phyloP scores from a whole-genome alignment of 2,113 vertebrate species.

The Taurulus bubalis region DNA sequence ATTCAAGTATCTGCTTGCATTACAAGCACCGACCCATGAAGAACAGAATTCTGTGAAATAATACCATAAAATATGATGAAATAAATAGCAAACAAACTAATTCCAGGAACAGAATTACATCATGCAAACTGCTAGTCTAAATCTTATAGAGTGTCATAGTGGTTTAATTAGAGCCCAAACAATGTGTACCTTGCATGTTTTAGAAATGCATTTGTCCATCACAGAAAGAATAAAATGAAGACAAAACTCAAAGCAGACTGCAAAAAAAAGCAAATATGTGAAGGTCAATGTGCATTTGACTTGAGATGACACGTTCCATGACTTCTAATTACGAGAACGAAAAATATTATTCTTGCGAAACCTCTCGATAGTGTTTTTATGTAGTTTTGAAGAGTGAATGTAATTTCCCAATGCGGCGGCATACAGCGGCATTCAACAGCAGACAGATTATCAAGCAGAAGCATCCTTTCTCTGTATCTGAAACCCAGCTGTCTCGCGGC shows the following conservation, averaged over 20 bases:
- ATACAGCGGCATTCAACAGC: conserved; percentile 29
- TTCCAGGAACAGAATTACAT: neutral
- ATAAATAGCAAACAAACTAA: neutral
- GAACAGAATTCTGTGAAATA: neutral
- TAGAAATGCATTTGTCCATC: neutral
- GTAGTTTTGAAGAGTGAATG: conserved; percentile 13
- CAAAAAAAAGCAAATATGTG: neutral
- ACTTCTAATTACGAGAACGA: conserved; percentile 19
- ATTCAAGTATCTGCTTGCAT: neutral
- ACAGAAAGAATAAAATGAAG: neutral
- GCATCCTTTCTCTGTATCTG: conserved; percentile 48
- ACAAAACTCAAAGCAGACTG: neutral
- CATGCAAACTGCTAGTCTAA: neutral
- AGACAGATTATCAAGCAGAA: conserved; percentile 47
- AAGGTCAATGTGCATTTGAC: conserved; percentile 37
- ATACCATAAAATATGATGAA: neutral
- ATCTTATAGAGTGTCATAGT: neutral
- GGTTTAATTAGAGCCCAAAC: neutral
- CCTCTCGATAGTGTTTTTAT: conserved; percentile 4
- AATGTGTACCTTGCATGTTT: neutral
- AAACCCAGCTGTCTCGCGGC: conserved; percentile 50
- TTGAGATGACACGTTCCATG: conserved; percentile 4
- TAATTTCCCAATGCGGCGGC: conserved; percentile 10
- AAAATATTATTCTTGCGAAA: neutral
- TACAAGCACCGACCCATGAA: neutral